Evolutionary conservation across 2,113 vertebrate genomes (phyloP).

Genomic region (Ptilorrhoa leucosticta): DNA sequence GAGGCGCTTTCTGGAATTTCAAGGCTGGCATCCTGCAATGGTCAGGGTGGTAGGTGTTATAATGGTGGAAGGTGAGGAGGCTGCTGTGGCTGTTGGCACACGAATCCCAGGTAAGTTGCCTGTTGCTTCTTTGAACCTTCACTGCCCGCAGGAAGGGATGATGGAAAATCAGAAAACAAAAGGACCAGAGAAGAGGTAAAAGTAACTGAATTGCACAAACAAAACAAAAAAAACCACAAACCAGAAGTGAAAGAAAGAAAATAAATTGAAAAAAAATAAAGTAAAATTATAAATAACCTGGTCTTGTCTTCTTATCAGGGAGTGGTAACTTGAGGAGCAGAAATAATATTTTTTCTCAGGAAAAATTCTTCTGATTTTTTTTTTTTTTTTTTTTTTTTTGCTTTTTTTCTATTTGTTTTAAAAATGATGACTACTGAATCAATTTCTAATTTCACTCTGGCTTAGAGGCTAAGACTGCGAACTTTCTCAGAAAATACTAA

Average conservation of each 20-base stretch:
- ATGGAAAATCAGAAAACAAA: constrained; percentile 74
- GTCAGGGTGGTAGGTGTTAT: constrained; percentile 87
- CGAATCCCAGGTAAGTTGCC: constrained; percentile 83
- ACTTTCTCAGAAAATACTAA: constrained; percentile 27
- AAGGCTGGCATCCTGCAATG: constrained; percentile 77
- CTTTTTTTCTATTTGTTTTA: neutral
- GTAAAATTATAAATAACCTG: neutral
- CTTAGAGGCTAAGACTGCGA: constrained; percentile 21
- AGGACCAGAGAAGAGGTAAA: constrained; percentile 71
- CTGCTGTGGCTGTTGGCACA: constrained; percentile 82
- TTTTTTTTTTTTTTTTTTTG: neutral
- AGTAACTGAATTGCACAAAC: constrained; percentile 74
- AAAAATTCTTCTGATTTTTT: neutral
- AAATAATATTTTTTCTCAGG: neutral
- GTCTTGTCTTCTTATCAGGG: neutral
- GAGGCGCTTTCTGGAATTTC: constrained; percentile 76
- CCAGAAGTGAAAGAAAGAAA: constrained; percentile 15
- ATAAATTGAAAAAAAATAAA: constrained; percentile 24
- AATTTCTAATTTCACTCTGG: constrained; percentile 49
- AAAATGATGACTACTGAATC: constrained; percentile 38
- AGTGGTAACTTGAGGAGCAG: neutral
- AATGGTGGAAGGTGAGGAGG: constrained; percentile 84
- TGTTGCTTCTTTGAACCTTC: constrained; percentile 93
- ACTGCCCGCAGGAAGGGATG: constrained; percentile 81
- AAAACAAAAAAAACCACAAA: neutral